These are phyloP conservation scores for Helleia helle DNA, from an alignment of 2,888 invertebrate species.

Conservation along the genomic window DNA sequence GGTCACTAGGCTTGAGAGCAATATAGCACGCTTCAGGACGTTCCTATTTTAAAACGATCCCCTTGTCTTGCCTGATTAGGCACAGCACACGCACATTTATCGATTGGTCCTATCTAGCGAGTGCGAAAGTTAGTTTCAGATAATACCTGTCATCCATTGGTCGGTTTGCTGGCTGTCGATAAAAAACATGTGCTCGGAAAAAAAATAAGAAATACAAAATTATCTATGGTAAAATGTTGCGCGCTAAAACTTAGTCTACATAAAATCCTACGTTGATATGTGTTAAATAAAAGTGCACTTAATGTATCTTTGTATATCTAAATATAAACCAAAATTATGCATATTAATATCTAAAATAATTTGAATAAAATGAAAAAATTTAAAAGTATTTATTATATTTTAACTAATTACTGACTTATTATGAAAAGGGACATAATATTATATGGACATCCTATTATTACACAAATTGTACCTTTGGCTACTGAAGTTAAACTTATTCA, in stretches of 20 bases:
- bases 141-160: constrained; percentile 55
- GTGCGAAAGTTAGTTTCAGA: constrained; percentile 50
- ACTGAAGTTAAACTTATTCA: too few relatives aligned
- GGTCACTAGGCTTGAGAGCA: constrained; percentile 22
- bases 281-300: too few relatives aligned
- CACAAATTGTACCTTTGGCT: too few relatives aligned
- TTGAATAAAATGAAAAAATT: too few relatives aligned
- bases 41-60: constrained; percentile 23
- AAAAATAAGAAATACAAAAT: constrained; percentile 9
- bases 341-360: too few relatives aligned
- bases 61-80: constrained; percentile 43
- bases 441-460: too few relatives aligned
- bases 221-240: background rate
- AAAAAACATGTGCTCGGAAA: constrained; percentile 18
- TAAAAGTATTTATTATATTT: too few relatives aligned
- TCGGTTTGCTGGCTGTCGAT: constrained; percentile 32
- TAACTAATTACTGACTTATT: too few relatives aligned
- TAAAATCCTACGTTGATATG: too few relatives aligned
- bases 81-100: constrained; percentile 42
- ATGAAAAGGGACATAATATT: too few relatives aligned
- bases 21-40: constrained; percentile 20
- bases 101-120: constrained; percentile 53
- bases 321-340: too few relatives aligned
- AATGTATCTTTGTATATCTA: too few relatives aligned
- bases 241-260: background rate